Conservation (phyloP, 2,888 invertebrate species). For the Thecophora atra region DNA sequence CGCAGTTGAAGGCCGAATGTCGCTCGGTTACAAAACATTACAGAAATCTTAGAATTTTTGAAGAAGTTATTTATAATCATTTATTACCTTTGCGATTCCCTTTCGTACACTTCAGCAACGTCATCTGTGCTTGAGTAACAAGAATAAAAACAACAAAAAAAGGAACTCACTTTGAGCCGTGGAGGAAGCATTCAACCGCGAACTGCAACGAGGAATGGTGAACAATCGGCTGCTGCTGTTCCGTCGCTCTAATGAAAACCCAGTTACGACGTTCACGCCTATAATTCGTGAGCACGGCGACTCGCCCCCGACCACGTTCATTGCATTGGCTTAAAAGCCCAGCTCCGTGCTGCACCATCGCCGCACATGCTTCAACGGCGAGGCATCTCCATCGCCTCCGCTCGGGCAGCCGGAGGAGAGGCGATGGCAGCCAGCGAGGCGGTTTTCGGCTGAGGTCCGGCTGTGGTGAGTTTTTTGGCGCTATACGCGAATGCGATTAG, state of each 20-base stretch:
- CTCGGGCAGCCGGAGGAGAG: not conserved
- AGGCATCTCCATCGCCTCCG: not conserved
- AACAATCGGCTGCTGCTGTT: no score
- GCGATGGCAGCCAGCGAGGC: not conserved
- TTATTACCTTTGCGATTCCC: no score
- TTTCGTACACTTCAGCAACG: no score
- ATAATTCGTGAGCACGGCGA: conserved; percentile 46
- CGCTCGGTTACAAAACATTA: no score
- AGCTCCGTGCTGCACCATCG: conserved; percentile 2
- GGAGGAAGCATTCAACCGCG: not conserved
- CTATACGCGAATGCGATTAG: conserved; percentile 21
- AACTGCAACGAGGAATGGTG: conserved; percentile 12
- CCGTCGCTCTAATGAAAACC: conserved; percentile 42
- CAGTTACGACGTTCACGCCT: conserved; percentile 53
- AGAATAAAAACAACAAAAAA: no score
- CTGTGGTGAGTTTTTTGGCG: not conserved
- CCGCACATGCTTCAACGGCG: not conserved
- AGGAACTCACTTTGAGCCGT: not conserved
- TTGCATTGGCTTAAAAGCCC: conserved; percentile 32
- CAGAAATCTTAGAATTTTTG: no score
- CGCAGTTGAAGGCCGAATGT: no score
- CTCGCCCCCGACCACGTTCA: conserved; percentile 36
- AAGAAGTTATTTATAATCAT: no score
- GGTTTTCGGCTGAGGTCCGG: not conserved
- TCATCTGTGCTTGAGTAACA: no score